Conservation (phyloP, 2,888 invertebrate genomes). For the Chrysolina americana region DNA sequence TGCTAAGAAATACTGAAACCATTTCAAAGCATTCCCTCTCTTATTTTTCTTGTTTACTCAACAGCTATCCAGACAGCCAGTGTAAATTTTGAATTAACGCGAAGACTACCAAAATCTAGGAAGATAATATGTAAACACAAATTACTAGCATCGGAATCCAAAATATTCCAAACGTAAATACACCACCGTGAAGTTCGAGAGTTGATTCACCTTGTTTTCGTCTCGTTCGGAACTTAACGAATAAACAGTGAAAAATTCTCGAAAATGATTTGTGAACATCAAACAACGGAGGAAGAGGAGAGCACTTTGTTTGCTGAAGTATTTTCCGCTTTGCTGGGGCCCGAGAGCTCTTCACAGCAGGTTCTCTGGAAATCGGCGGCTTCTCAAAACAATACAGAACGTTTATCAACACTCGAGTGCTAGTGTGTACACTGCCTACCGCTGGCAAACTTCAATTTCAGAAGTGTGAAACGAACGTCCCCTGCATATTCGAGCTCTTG, state of each 20-base stretch:
- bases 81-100: too few species aligned
- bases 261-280: constrained; percentile 20
- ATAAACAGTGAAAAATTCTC: constrained; percentile 21
- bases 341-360: constrained; percentile 6
- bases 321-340: constrained; percentile 23
- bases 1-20: too few species aligned
- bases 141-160: neutral
- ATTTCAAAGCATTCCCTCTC: too few species aligned
- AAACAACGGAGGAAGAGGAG: constrained; percentile 3
- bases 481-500: constrained; percentile 20
- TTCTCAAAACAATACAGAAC: constrained; percentile 15
- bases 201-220: constrained; percentile 24
- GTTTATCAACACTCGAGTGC: constrained; percentile 14
- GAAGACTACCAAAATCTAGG: neutral
- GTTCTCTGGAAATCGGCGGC: constrained; percentile 10
- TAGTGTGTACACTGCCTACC: constrained; percentile 15
- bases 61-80: too few species aligned
- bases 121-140: constrained; percentile 12
- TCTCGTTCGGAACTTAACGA: constrained; percentile 5
- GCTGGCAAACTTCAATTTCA: constrained; percentile 11
- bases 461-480: constrained; percentile 28
- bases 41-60: too few species aligned
- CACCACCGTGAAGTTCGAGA: constrained; percentile 10
- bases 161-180: neutral
- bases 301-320: constrained; percentile 24